Percentiles rank a stretch among this genome's conserved stretches.
Conservation (phyloP, 2,797 vertebrate species). For the Otolemur crassicaudatus region DNA sequence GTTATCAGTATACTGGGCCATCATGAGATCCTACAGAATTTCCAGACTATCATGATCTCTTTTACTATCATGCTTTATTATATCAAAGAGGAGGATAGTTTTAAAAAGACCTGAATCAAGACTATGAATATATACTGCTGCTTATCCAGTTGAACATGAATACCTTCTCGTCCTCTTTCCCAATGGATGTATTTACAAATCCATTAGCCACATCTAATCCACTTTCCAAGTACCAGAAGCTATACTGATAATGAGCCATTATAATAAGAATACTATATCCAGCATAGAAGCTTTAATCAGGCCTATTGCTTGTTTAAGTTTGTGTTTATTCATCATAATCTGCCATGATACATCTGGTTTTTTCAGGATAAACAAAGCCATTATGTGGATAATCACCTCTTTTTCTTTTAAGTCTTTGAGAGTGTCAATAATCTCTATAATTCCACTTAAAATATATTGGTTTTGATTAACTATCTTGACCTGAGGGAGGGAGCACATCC, state of each 20-base stretch:
- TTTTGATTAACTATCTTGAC: background rate
- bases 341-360: background rate
- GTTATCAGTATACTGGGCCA: background rate
- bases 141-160: background rate
- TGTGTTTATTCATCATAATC: slow-evolving; percentile 3
- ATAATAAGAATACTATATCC: background rate
- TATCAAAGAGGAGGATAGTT: background rate
- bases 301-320: background rate
- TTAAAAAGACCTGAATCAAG: background rate
- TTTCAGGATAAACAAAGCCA: background rate
- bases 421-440: background rate
- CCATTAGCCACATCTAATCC: background rate
- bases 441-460: background rate
- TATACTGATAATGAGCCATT: background rate
- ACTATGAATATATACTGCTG: background rate
- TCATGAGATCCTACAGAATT: background rate
- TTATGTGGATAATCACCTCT: background rate
- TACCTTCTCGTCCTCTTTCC: background rate
- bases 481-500: background rate
- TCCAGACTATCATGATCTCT: background rate
- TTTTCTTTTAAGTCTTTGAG: background rate
- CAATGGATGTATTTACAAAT: background rate
- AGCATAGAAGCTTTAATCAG: background rate
- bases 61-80: background rate
- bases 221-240: background rate